A percentile compares a stretch with the other conserved stretches of the same genome.
These are phyloP conservation scores for Tachycineta bicolor DNA, from an alignment of 2,113 vertebrate genomes.

Conservation along the genomic window DNA sequence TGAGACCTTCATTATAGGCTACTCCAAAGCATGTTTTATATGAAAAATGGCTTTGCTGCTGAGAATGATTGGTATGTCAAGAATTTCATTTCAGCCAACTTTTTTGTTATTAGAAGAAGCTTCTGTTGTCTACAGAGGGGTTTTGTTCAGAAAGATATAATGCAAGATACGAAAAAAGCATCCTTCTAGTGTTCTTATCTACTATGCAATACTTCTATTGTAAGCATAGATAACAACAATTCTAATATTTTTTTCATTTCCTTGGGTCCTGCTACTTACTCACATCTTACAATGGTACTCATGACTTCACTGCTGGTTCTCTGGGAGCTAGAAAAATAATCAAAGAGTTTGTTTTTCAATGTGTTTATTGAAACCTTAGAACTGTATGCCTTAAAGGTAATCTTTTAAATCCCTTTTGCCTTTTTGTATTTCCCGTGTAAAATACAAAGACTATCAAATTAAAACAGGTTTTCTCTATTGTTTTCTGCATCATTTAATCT, in stretches of 20 bases:
- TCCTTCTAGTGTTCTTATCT: constrained; percentile 70
- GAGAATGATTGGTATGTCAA: constrained; percentile 80
- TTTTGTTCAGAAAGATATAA: constrained; percentile 77
- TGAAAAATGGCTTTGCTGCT: constrained; percentile 66
- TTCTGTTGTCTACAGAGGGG: constrained; percentile 64
- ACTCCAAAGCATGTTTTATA: constrained; percentile 51
- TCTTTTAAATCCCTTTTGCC: not conserved
- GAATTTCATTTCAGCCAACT: constrained; percentile 77
- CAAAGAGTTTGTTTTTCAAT: constrained; percentile 43
- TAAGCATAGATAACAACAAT: constrained; percentile 76
- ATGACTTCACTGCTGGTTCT: constrained; percentile 27
- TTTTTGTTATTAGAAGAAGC: constrained; percentile 76
- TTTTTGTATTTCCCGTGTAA: constrained; percentile 3
- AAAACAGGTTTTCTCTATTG: not conserved
- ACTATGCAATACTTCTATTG: constrained; percentile 64
- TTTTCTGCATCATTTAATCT: constrained; percentile 24
- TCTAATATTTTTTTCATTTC: constrained; percentile 83
- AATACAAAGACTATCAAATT: not conserved
- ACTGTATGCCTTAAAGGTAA: constrained; percentile 8
- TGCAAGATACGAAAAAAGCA: constrained; percentile 66
- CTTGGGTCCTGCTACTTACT: constrained; percentile 68
- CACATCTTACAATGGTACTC: constrained; percentile 34
- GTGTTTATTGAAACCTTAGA: constrained; percentile 50
- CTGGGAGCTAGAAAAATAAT: constrained; percentile 51
- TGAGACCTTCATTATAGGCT: constrained; percentile 73